Percentiles rank a stretch among this genome's conserved stretches.
Evolutionary conservation across 2,797 vertebrate genomes (phyloP).

Genomic region (Fistularia commersonii): DNA sequence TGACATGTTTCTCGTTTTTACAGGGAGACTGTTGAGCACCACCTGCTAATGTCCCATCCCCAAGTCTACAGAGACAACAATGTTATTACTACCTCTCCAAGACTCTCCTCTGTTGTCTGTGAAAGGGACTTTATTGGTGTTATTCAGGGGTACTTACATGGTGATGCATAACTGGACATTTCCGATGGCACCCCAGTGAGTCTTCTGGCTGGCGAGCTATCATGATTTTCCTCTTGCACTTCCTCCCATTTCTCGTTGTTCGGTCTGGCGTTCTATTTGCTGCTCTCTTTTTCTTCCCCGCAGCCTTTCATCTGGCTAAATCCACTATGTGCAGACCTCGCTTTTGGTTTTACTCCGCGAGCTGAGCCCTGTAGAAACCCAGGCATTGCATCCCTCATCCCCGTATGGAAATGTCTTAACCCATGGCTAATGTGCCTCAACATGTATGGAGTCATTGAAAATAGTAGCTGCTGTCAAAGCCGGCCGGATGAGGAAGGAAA

Average conservation of each 20-base stretch:
- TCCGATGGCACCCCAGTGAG: conserved; percentile 1
- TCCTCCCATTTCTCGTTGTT: conserved; percentile 9
- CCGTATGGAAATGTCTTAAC: conserved; percentile 39
- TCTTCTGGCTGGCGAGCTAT: conserved; percentile 13
- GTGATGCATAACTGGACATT: conserved; percentile 15
- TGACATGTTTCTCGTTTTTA: conserved; percentile 6
- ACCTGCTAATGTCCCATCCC: conserved; percentile 11
- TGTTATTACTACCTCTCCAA: conserved; percentile 9
- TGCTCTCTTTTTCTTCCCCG: conserved; percentile 28
- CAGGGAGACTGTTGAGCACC: conserved; percentile 21
- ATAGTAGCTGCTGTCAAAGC: conserved; percentile 18
- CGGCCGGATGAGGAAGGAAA: conserved; percentile 27
- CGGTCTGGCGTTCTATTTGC: conserved; percentile 17
- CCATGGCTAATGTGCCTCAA: conserved; percentile 44
- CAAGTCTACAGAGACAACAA: conserved; percentile 14
- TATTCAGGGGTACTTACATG: conserved; percentile 11
- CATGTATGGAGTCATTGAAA: conserved; percentile 28
- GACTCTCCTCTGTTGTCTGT: conserved; percentile 11
- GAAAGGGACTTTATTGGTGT: conserved; percentile 12
- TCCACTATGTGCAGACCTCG: conserved; percentile 54
- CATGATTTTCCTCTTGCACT: conserved; percentile 9
- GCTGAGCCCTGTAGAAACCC: conserved; percentile 46
- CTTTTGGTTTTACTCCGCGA: conserved; percentile 46
- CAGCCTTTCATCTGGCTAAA: conserved; percentile 67
- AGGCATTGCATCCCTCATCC: conserved; percentile 34